A percentile compares a stretch with the other conserved stretches of the same genome.
These are phyloP conservation scores for Triplophysa rosa DNA, from an alignment of 2,113 vertebrate species.

Conservation along the genomic window DNA sequence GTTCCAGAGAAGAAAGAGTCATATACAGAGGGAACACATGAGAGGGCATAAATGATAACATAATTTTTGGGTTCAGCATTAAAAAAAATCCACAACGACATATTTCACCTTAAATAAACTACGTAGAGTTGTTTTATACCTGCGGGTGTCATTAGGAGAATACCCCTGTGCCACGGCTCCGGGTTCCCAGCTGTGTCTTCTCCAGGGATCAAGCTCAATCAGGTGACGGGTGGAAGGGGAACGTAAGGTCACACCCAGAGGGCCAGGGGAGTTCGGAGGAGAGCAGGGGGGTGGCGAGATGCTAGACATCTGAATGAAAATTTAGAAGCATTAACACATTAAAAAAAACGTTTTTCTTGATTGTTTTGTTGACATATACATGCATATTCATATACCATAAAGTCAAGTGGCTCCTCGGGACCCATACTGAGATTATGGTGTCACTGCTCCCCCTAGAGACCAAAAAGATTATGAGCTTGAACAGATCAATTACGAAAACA, in stretches of 20 bases:
- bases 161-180: constrained; percentile 62
- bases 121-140: constrained; percentile 40
- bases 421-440: constrained; percentile 46
- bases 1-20: no score
- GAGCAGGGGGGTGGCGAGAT: constrained; percentile 27
- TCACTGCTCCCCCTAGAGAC: constrained; percentile 36
- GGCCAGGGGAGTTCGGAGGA: constrained; percentile 47
- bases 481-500: not conserved
- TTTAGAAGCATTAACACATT: not conserved
- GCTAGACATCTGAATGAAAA: constrained; percentile 49
- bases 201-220: constrained; percentile 65
- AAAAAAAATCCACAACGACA: not conserved
- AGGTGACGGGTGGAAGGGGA: constrained; percentile 46
- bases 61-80: no score
- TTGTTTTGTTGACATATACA: not conserved
- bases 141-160: constrained; percentile 56
- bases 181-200: constrained; percentile 83
- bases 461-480: not conserved
- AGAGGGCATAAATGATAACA: no score
- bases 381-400: constrained; percentile 46
- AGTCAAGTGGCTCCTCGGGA: constrained; percentile 40
- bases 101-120: not conserved
- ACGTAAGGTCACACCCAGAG: constrained; percentile 50
- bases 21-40: no score
- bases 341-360: not conserved